Base-by-base conservation (phyloP, 2,797 vertebrate species). In the Leontocebus nigricollis region DNA sequence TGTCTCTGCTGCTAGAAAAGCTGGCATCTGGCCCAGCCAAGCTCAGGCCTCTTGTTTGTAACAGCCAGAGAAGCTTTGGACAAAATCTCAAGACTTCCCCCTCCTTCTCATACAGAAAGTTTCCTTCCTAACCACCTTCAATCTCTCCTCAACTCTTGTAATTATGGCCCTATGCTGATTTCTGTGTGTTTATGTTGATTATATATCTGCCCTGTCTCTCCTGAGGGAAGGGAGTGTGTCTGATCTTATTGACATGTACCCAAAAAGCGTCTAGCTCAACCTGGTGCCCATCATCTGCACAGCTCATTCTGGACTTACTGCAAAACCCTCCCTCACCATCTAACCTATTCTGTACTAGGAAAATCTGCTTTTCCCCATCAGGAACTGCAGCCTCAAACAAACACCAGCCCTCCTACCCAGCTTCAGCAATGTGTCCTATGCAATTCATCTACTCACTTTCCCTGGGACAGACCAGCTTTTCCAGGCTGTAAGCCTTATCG, bases 151-250 rank as follows among this genome's bases (percentile, higher is more conserved):
- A 48, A 19, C 86, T 95, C 81, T 87, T 87, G 5, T 93, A 96
- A 98, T 98, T 96, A 97, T 1, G 97, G 88, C 33, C 59, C 72
- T 4, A 14, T 50, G 76, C 22, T 17, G 24, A 93, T 73, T 33
- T 52, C 88, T 92, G 19, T 81, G 92, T 88, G 41, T 93, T 97
- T 95, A 95, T 59, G 55, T 7, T 97, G 97, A 98, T 98, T 97
- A 97, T 80, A 97, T 1, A 97, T 97, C 96, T 98, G 76, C 72
- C 88, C 61, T 39, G 81, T 90, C 87, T 97, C 73, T 96, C 92
- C 94, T 55, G 41, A 90, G 67, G 96, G 88, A 57, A 95, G 61
- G 50, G 83, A 90, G 64, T 50, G 8, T 88, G 89, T 97, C 95
- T 96, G 83, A 85, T 70, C 91, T 96, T 88, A 85, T 1, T 95